Conservation (phyloP, 2,888 invertebrate genomes). For the Eulithis testata region DNA sequence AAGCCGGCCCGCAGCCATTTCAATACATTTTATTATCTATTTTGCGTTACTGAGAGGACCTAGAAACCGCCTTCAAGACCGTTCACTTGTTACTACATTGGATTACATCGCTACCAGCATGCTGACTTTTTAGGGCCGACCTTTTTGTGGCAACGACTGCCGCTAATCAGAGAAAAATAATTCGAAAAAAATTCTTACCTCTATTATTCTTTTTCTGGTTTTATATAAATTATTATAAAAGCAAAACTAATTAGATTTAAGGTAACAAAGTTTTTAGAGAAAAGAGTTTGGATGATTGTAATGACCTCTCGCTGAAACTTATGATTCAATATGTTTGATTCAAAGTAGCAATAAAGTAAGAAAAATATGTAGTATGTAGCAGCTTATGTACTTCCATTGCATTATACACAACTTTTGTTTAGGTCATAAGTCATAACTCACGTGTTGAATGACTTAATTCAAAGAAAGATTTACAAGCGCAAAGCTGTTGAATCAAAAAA, state of each 20-base stretch:
- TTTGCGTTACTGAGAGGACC: constrained; percentile 69
- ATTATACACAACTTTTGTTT: constrained; percentile 14
- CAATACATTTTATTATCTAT: constrained; percentile 84
- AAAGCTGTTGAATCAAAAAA: constrained; percentile 77
- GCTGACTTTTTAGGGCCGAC: constrained; percentile 8
- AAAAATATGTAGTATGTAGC: constrained; percentile 1
- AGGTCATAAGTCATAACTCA: constrained; percentile 20
- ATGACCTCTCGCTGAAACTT: too few species aligned
- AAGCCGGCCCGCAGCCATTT: constrained; percentile 83
- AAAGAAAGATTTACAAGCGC: constrained; percentile 68
- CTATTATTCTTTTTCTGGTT: too few species aligned
- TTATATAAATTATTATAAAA: too few species aligned
- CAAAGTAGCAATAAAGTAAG: too few species aligned
- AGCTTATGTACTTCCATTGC: neutral
- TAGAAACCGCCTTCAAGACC: constrained; percentile 53
- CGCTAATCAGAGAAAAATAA: too few species aligned
- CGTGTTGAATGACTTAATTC: constrained; percentile 71
- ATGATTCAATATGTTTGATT: neutral
- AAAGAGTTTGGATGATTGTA: too few species aligned
- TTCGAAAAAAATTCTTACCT: neutral
- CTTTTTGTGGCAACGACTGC: constrained; percentile 3
- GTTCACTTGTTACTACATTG: constrained; percentile 44
- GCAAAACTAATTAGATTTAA: too few species aligned
- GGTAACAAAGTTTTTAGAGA: too few species aligned
- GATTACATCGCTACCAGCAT: constrained; percentile 27